These are phyloP conservation scores for Homalodisca vitripennis DNA, from an alignment of 1,140 invertebrate species.

Conservation along the genomic window DNA sequence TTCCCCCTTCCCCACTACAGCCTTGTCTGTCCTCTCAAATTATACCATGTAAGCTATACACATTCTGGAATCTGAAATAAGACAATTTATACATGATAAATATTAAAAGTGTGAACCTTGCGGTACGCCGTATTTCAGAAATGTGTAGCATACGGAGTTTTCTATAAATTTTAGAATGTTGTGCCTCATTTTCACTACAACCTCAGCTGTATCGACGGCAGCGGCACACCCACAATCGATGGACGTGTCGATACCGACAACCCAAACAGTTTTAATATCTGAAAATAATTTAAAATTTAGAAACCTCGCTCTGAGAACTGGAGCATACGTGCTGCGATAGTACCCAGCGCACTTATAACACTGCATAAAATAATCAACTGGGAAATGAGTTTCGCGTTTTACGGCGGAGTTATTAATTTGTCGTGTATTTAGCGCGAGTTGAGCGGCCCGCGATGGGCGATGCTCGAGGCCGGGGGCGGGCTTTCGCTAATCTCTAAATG, in stretches of 20 bases:
- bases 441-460: background rate
- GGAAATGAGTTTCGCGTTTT: slow-evolving; percentile 24
- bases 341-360: too few species aligned
- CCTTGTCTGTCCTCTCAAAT: too few species aligned
- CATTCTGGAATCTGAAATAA: too few species aligned
- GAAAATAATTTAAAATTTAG: slow-evolving; percentile 18
- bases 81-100: too few species aligned
- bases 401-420: slow-evolving; percentile 16
- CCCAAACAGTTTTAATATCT: background rate
- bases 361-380: slow-evolving; percentile 21
- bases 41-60: too few species aligned
- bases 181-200: too few species aligned
- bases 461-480: background rate
- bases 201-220: too few species aligned
- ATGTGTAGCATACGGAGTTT: too few species aligned
- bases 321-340: slow-evolving; percentile 17
- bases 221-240: background rate
- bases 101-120: too few species aligned
- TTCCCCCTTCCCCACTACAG: too few species aligned
- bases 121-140: too few species aligned
- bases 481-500: slow-evolving; percentile 18
- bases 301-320: slow-evolving; percentile 2
- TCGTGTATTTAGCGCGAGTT: slow-evolving; percentile 9
- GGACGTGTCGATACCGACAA: slow-evolving; percentile 9
- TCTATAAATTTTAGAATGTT: too few species aligned